Conservation (phyloP, 2,797 vertebrate genomes). For the Enteromius anoplus region DNA sequence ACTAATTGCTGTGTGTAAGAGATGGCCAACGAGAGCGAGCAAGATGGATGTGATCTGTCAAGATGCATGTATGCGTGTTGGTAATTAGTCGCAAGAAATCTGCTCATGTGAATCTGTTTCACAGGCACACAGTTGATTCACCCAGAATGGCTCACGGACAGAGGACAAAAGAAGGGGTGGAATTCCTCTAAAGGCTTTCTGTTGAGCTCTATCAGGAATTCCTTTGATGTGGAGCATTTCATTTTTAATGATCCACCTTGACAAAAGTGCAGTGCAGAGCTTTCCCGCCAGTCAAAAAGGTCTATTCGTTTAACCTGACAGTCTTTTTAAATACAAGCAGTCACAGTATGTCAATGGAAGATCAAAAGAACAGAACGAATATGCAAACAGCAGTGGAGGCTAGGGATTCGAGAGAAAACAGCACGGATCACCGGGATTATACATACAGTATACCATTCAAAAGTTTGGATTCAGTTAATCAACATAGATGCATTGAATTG, state of each 20-base stretch:
- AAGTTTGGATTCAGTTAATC: neutral
- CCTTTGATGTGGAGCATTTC: slow-evolving; percentile 50
- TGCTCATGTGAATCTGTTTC: slow-evolving; percentile 44
- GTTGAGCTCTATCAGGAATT: slow-evolving; percentile 21
- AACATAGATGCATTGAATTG: neutral
- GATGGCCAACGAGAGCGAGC: slow-evolving; percentile 36
- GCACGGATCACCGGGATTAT: neutral
- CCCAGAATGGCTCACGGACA: slow-evolving; percentile 22
- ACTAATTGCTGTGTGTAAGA: slow-evolving; percentile 58
- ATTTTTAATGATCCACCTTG: slow-evolving; percentile 55
- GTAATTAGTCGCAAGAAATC: slow-evolving; percentile 39
- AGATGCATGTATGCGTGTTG: slow-evolving; percentile 33
- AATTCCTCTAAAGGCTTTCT: slow-evolving; percentile 26
- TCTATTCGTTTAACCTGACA: slow-evolving; percentile 20
- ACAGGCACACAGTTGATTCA: slow-evolving; percentile 25
- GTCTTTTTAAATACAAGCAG: slow-evolving; percentile 1
- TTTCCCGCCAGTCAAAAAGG: slow-evolving; percentile 28
- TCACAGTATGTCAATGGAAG: neutral
- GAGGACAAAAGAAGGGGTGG: slow-evolving; percentile 27
- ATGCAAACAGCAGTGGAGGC: neutral
- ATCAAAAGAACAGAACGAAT: neutral
- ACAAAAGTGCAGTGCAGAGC: slow-evolving; percentile 35
- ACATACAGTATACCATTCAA: neutral
- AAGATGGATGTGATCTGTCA: slow-evolving; percentile 47
- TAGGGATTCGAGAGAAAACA: neutral